phyloP scores from a whole-genome alignment of 1,140 invertebrate species.

The Octopus sinensis region DNA sequence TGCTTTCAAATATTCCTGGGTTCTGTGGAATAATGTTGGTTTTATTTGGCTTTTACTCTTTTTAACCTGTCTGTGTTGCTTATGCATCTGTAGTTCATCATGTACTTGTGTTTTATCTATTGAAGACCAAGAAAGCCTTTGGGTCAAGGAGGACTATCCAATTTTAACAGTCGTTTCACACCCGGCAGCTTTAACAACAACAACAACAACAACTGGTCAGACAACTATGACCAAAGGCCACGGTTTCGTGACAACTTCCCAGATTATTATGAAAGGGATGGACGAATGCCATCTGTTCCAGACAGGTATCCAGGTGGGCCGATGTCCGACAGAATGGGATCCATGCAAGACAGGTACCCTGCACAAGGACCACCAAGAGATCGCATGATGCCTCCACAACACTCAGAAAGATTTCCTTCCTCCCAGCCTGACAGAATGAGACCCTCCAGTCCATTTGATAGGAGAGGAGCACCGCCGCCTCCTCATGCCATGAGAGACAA shows the following conservation, averaged over 20 bases:
- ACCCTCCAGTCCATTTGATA: background rate
- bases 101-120: background rate
- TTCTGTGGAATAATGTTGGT: no score
- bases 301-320: background rate
- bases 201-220: no score
- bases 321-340: conserved; percentile 2
- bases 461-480: background rate
- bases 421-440: conserved; percentile 6
- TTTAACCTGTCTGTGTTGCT: no score
- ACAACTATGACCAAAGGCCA: background rate
- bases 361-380: background rate
- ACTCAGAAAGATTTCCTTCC: background rate
- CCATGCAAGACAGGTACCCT: background rate
- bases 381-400: conserved; percentile 1
- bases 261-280: conserved; percentile 10
- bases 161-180: conserved; percentile 1
- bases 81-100: no score
- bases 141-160: background rate
- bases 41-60: no score
- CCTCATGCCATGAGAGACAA: background rate
- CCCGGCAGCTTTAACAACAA: background rate
- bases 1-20: no score
- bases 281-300: background rate
- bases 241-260: conserved; percentile 2
- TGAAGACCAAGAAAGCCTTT: background rate